A percentile compares a stretch with the other conserved stretches of the same genome.
Conservation (phyloP, 2,113 vertebrate genomes). For the Ivindomyrus marchei region DNA sequence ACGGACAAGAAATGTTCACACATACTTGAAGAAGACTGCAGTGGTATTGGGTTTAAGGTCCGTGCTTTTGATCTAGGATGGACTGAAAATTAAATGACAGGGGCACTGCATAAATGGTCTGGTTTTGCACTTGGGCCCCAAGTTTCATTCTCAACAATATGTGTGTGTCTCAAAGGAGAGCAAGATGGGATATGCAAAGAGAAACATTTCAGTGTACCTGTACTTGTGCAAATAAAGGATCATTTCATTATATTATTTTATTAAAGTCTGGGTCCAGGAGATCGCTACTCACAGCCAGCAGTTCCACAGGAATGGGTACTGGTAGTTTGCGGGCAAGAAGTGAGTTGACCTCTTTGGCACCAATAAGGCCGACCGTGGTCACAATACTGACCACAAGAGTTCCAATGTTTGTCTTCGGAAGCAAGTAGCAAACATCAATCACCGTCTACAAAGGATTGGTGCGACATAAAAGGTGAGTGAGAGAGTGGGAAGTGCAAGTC, state of each 20-base stretch:
- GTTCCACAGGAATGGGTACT: conserved; percentile 82
- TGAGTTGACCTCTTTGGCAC: conserved; percentile 74
- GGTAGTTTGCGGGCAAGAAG: conserved; percentile 64
- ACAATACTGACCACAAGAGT: conserved; percentile 73
- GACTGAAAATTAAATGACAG: not conserved
- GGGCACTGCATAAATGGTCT: not conserved
- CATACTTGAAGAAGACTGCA: not conserved
- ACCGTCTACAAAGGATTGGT: conserved; percentile 58
- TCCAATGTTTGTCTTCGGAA: conserved; percentile 68
- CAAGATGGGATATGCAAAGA: not conserved
- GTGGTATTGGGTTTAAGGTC: not conserved
- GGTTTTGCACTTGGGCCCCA: not conserved
- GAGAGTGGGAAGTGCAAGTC: not conserved
- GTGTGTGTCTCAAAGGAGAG: not conserved
- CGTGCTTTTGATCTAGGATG: not conserved
- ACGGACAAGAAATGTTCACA: not conserved
- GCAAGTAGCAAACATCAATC: conserved; percentile 66
- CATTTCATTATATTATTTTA: not conserved
- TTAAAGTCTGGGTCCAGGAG: not conserved
- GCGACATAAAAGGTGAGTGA: not conserved
- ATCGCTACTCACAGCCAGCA: conserved; percentile 66
- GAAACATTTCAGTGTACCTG: not conserved
- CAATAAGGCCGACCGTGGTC: conserved; percentile 64
- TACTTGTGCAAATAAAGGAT: not conserved
- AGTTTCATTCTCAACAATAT: not conserved